Percentiles rank a stretch among this genome's conserved stretches.
Conservation (phyloP, 1,140 invertebrate genomes). For the Hirudo medicinalis region DNA sequence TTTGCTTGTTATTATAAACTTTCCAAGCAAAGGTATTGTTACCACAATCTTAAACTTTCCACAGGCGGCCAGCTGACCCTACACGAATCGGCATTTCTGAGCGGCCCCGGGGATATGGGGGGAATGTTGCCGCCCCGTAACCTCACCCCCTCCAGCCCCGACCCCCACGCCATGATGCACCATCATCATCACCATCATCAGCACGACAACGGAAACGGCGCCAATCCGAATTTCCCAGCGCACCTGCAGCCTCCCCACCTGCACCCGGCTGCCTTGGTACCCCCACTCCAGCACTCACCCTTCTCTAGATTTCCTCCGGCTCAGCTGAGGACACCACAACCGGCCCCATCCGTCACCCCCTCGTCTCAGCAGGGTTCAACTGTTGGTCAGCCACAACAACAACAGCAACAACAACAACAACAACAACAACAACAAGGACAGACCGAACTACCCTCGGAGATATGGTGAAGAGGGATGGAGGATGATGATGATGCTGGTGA, state of each 20-base stretch:
- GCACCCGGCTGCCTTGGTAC: neutral
- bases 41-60: neutral
- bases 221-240: neutral
- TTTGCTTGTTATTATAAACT: neutral
- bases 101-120: neutral
- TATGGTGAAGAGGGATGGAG: neutral
- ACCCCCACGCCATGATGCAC: neutral
- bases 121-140: neutral
- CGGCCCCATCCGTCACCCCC: neutral
- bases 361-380: too few species aligned
- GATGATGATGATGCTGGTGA: neutral
- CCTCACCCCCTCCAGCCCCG: neutral
- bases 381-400: neutral
- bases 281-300: neutral
- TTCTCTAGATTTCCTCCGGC: neutral
- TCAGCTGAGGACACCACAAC: neutral
- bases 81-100: neutral
- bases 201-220: neutral
- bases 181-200: neutral
- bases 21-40: neutral
- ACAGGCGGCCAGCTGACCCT: neutral
- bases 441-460: constrained; percentile 1
- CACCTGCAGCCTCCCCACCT: too few species aligned
- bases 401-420: constrained; percentile 10
- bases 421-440: constrained; percentile 5